Evolutionary conservation across 2,797 vertebrate species (phyloP), one percentile per base, ranked within the genome.

Genomic region (Argentina silus): DNA sequence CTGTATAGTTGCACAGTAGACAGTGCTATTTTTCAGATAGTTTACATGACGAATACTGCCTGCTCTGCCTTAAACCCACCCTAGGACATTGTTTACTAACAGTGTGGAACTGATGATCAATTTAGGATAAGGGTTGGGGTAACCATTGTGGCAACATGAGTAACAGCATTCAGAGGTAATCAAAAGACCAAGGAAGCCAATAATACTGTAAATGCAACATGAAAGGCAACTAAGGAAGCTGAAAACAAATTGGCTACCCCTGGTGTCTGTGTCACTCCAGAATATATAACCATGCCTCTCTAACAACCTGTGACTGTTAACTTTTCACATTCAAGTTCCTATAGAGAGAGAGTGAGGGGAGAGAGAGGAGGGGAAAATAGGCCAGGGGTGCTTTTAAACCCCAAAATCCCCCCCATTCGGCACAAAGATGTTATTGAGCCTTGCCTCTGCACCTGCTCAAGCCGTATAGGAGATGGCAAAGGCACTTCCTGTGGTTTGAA

Each of bases 281-380:
- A 83, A 90, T 72, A 74, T 86, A 87, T 81, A 73, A 66, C 80
- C 82, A 77, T 19, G 75, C 69, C 0, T 36, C 27, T 36, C 0
- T 67, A 80, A 67, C 27, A 36, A 36, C 27, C 27, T 36, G 75
- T 0, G 85, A 77, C 73, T 23, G 64, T 79, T 80, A 79, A 81
- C 74, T 81, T 80, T 81, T 83, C 83, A 81, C 79, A 77, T 90
- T 91, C 83, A 86, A 78, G 74, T 81, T 72, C 76, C 78, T 87
- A 36, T 36, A 50, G 48, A 9, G 48, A 14, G 14, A 2, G 48
- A 50, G 14, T 1, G 14, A 50, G 8, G 48, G 6, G 48, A 2
- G 48, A 50, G 48, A 50, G 48, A 6, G 48, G 48, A 14, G 48
- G 48, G 48, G 27, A 36, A 36, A 36, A 36, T 36, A 36, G 27